Evolutionary conservation across 1,140 invertebrate species (phyloP).

Genomic region (Gyrodactylus salaris): DNA sequence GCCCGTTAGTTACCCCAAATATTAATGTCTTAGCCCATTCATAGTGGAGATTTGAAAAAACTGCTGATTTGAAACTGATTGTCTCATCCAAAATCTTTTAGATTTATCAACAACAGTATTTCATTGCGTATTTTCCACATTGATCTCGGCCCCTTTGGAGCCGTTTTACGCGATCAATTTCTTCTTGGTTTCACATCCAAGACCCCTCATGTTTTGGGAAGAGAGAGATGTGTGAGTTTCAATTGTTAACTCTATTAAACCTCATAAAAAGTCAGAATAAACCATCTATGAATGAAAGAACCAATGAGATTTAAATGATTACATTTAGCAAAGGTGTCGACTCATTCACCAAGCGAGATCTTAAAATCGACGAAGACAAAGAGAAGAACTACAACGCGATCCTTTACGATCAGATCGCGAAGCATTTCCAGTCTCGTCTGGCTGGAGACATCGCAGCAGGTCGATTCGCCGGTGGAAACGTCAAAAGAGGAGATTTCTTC

Average conservation of each 20-base stretch:
- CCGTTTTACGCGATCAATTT: not conserved
- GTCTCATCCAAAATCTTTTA: not conserved
- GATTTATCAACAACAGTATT: not conserved
- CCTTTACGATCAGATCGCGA: conserved; percentile 89
- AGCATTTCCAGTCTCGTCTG: conserved; percentile 67
- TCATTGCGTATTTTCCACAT: not conserved
- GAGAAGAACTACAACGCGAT: conserved; percentile 73
- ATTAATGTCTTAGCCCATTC: no score
- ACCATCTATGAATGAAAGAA: not conserved
- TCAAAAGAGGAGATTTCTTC: conserved; percentile 75
- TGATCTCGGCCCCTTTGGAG: not conserved
- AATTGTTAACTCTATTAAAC: not conserved
- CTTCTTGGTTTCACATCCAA: not conserved
- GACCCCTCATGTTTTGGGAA: not conserved
- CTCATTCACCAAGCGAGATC: not conserved
- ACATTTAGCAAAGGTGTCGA: not conserved
- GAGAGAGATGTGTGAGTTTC: not conserved
- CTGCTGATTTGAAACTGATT: no score
- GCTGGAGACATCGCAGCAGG: conserved; percentile 69
- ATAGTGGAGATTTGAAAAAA: no score
- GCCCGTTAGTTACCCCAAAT: not conserved
- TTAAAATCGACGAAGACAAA: not conserved
- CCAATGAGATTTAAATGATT: not conserved
- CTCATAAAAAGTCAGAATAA: not conserved
- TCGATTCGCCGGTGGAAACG: conserved; percentile 42